These are phyloP conservation scores for Agapostemon virescens DNA, from an alignment of 2,888 invertebrate species.

Conservation along the genomic window DNA sequence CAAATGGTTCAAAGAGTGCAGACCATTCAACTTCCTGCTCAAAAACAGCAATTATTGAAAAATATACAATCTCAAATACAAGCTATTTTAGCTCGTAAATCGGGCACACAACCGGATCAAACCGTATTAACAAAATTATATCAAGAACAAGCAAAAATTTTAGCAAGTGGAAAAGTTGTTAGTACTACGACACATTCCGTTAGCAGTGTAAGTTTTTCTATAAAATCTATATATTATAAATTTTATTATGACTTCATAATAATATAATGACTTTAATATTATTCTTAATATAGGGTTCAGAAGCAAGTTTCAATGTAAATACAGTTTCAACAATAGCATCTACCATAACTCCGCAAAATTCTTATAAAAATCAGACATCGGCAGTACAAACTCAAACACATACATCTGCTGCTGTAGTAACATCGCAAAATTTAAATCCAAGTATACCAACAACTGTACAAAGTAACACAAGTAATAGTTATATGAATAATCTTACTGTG, in stretches of 20 bases:
- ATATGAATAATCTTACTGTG: slow-evolving; percentile 72
- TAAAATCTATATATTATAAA: background rate
- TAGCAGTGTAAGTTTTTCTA: slow-evolving; percentile 69
- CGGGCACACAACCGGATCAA: slow-evolving; percentile 82
- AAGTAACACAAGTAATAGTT: slow-evolving; percentile 67
- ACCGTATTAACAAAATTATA: slow-evolving; percentile 83
- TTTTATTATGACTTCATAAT: background rate
- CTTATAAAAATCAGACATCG: slow-evolving; percentile 77
- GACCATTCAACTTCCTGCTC: slow-evolving; percentile 87
- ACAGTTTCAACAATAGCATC: slow-evolving; percentile 71
- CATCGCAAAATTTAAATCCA: slow-evolving; percentile 70
- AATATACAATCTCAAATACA: slow-evolving; percentile 84
- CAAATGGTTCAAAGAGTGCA: slow-evolving; percentile 84
- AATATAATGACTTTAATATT: background rate
- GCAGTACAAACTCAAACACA: slow-evolving; percentile 78
- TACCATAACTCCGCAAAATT: slow-evolving; percentile 69
- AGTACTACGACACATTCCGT: slow-evolving; percentile 72
- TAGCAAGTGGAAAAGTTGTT: slow-evolving; percentile 87
- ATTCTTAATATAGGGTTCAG: slow-evolving; percentile 70
- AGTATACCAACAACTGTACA: slow-evolving; percentile 64
- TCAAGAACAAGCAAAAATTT: slow-evolving; percentile 87
- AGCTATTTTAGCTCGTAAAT: slow-evolving; percentile 82
- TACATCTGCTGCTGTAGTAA: slow-evolving; percentile 65
- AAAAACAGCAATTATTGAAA: slow-evolving; percentile 85
- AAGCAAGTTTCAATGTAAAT: slow-evolving; percentile 71